Conservation (phyloP, 2,888 invertebrate species). For the Danaus chrysippus region DNA sequence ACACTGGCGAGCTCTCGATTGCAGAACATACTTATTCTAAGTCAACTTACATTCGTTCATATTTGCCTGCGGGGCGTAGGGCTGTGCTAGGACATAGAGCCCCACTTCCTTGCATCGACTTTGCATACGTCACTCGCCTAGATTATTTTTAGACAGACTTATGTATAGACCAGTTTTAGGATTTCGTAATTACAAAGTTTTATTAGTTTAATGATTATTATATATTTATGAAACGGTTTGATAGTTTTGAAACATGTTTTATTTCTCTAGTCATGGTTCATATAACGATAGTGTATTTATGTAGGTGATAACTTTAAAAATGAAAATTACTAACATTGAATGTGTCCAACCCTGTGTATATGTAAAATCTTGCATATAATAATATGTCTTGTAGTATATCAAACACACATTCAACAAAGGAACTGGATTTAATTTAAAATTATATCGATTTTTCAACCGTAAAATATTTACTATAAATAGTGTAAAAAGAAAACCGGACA, state of each 20-base stretch:
- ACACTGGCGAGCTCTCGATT: slow-evolving; percentile 77
- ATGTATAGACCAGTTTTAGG: slow-evolving; percentile 15
- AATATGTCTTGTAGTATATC: slow-evolving; percentile 79
- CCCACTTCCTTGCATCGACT: slow-evolving; percentile 28
- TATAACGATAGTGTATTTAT: no score
- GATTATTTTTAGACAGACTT: slow-evolving; percentile 24
- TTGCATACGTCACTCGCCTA: slow-evolving; percentile 22
- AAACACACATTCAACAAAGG: slow-evolving; percentile 45
- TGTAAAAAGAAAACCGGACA: no score
- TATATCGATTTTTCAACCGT: background rate
- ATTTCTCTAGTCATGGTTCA: no score
- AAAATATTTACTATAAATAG: no score
- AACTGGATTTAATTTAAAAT: background rate
- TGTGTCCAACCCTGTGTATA: slow-evolving; percentile 72
- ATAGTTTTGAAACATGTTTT: background rate
- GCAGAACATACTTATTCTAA: slow-evolving; percentile 80
- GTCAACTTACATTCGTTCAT: slow-evolving; percentile 80
- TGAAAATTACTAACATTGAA: slow-evolving; percentile 21
- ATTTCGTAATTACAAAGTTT: slow-evolving; percentile 11
- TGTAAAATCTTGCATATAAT: slow-evolving; percentile 79
- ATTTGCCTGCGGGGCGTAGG: slow-evolving; percentile 78
- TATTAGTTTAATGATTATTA: background rate
- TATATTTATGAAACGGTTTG: background rate
- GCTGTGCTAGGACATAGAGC: slow-evolving; percentile 63
- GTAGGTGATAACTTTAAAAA: slow-evolving; percentile 7